Evolutionary conservation across 2,113 vertebrate genomes (phyloP), one percentile per base, ranked within the genome.

Genomic region (Dipodomys ordii): DNA sequence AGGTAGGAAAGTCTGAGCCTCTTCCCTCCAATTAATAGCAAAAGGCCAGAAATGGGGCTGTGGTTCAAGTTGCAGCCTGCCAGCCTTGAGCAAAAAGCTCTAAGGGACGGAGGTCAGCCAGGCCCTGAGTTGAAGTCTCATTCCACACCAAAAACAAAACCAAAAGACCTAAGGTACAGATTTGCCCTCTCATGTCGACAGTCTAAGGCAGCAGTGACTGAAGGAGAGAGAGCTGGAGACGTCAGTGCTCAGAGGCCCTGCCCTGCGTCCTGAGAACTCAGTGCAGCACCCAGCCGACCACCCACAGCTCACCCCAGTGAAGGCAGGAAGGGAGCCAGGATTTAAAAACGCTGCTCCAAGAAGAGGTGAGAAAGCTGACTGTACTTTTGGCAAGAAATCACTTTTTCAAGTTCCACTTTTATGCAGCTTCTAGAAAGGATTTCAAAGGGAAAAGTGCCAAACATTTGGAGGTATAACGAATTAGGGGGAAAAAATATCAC

Each of bases 321-420:
- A 25, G 81, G 18, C 12, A 81, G 77, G 92, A 80, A 76, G 49
- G 74, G 30, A 57, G 2, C 74, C 94, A 62, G 79, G 3, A 79
- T 28, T 73, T 81, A 68, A 84, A 93, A 57, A 78, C 22, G 69
- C 25, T 69, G 32, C 82, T 93, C 57, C 3, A 35, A 8, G 53
- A 3, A 72, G 94, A 84, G 64, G 90, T 76, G 94, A 84, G 91
- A 64, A 92, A 62, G 67, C 97, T 68, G 96, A 83, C 53, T 96
- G 91, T 76, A 83, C 93, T 91, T 76, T 73, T 95, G 96, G 93
- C 88, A 87, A 95, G 81, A 93, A 28, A 67, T 28, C 35, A 3
- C 85, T 67, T 91, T 68, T 35, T 72, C 87, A 74, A 82, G 73
- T 81, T 68, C 87, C 94, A 46, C 49, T 91, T 94, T 16, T 39